Percentiles rank a stretch among this genome's conserved stretches.
phyloP scores from a whole-genome alignment of 2,888 invertebrate genomes.

The Cantharis rustica region DNA sequence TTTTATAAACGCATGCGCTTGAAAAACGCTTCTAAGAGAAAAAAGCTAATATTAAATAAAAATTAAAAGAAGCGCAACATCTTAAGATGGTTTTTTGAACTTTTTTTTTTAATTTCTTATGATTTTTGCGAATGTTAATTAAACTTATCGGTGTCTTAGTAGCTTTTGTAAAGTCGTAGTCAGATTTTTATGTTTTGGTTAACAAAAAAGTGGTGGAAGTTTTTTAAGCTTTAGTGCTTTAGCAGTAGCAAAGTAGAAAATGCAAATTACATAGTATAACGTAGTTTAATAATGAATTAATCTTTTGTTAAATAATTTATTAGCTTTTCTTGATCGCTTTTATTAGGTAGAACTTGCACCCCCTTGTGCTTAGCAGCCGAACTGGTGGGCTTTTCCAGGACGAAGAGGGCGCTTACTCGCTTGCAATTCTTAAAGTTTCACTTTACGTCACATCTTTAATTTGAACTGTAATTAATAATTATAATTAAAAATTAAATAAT shows the following conservation, averaged over 20 bases:
- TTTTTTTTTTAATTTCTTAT: background rate
- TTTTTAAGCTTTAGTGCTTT: background rate
- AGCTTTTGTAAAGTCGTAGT: background rate
- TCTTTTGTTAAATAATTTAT: constrained; percentile 19
- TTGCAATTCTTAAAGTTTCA: background rate
- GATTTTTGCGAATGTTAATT: background rate
- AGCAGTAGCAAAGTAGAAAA: background rate
- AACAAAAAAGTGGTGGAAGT: background rate
- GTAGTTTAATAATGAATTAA: constrained; percentile 10
- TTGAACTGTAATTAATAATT: background rate
- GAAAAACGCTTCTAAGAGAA: constrained; percentile 3
- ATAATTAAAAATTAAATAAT: background rate
- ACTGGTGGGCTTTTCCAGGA: constrained; percentile 23
- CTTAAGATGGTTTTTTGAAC: background rate
- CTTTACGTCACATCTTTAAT: background rate
- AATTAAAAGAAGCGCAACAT: background rate
- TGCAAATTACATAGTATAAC: background rate
- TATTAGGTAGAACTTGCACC: constrained; percentile 27
- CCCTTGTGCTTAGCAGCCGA: constrained; percentile 24
- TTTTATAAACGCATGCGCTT: constrained; percentile 49
- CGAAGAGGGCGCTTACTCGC: constrained; percentile 23
- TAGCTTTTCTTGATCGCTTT: constrained; percentile 20
- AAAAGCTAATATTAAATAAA: constrained; percentile 6
- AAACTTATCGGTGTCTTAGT: background rate
- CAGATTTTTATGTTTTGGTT: background rate